Evolutionary conservation across 2,113 vertebrate genomes (phyloP).

Genomic region (Eurypyga helias): DNA sequence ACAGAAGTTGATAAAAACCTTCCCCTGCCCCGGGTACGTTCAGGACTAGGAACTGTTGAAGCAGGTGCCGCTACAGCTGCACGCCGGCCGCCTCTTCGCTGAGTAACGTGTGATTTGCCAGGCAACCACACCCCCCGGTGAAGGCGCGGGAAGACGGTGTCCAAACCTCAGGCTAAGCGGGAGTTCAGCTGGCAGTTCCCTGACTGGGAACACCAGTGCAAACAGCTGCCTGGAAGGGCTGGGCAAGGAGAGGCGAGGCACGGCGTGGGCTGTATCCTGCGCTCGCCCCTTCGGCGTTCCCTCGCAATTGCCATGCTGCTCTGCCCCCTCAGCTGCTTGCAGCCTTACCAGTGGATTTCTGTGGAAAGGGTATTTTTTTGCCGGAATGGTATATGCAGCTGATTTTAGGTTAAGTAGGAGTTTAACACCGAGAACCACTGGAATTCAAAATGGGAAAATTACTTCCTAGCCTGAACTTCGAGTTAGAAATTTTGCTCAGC

Average conservation of each 20-base stretch:
- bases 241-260: neutral
- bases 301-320: fast-evolving
- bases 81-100: fast-evolving
- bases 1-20: slow-evolving; percentile 15
- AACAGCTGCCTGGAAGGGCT: neutral
- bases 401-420: neutral
- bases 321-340: neutral
- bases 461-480: neutral
- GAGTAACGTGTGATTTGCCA: neutral
- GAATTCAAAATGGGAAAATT: neutral
- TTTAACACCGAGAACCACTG: neutral
- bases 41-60: slow-evolving; percentile 14
- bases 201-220: neutral
- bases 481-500: neutral
- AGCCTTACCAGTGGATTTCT: neutral
- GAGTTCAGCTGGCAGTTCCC: neutral
- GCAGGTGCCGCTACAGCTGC: slow-evolving; percentile 31
- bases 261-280: fast-evolving
- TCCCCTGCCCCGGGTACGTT: neutral
- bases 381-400: neutral
- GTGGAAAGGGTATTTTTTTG: neutral
- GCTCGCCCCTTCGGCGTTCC: neutral
- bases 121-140: fast-evolving
- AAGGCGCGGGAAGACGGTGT: neutral
- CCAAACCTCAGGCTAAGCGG: neutral